A percentile compares a stretch with the other conserved stretches of the same genome.
These are phyloP conservation scores for Platerodrilus igneus DNA, from an alignment of 2,888 invertebrate genomes.

Conservation along the genomic window DNA sequence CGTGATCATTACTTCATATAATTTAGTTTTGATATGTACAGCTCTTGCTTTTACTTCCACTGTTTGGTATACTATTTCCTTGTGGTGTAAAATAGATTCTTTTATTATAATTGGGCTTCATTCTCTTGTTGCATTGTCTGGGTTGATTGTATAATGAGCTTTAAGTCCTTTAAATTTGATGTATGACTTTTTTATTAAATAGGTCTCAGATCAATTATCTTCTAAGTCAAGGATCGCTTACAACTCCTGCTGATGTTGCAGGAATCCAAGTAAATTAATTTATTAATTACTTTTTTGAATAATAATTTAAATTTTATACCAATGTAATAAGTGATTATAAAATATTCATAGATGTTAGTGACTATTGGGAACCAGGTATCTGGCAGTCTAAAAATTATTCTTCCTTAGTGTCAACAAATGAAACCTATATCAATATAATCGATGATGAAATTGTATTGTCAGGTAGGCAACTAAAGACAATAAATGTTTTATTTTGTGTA, in stretches of 20 bases:
- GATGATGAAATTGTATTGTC: too few species aligned
- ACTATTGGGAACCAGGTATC: too few species aligned
- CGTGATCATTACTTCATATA: slow-evolving; percentile 9
- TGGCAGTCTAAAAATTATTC: too few species aligned
- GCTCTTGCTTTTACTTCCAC: slow-evolving; percentile 10
- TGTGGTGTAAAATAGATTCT: slow-evolving; percentile 13
- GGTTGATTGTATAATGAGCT: slow-evolving; percentile 22
- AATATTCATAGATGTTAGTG: too few species aligned
- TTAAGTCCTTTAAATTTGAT: slow-evolving; percentile 22
- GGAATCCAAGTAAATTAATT: too few species aligned
- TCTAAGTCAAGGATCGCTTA: slow-evolving; percentile 18
- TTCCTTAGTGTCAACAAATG: too few species aligned
- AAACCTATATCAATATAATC: too few species aligned
- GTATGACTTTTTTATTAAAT: slow-evolving; percentile 22
- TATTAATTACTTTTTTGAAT: too few species aligned
- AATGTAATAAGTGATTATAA: too few species aligned
- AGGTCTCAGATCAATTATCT: slow-evolving; percentile 26
- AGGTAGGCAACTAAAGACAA: too few species aligned
- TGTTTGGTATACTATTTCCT: slow-evolving; percentile 11
- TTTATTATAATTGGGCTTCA: slow-evolving; percentile 21
- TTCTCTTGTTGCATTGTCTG: slow-evolving; percentile 20
- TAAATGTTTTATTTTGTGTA: too few species aligned
- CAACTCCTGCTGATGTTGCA: slow-evolving; percentile 23
- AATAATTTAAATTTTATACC: too few species aligned
- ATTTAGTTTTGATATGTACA: slow-evolving; percentile 11